These are phyloP conservation scores for Drosophila niveifrons DNA, from an alignment of 2,888 invertebrate species.

Conservation along the genomic window DNA sequence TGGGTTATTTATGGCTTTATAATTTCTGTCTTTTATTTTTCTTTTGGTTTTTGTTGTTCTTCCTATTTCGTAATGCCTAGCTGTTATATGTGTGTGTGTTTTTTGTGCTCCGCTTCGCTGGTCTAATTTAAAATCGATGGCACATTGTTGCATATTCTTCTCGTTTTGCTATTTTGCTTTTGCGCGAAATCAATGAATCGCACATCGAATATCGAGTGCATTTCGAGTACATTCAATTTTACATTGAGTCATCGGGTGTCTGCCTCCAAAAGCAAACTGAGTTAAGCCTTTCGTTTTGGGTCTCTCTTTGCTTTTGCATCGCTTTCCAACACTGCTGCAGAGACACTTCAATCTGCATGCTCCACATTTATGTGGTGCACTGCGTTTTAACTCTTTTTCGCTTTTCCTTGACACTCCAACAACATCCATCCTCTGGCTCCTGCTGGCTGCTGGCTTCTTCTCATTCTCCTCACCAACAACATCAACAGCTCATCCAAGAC, in stretches of 20 bases:
- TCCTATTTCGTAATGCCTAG: constrained; percentile 22
- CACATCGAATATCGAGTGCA: constrained; percentile 2
- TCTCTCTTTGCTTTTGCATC: background rate
- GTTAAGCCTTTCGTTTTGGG: constrained; percentile 27
- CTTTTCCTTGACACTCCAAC: constrained; percentile 44
- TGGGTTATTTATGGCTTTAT: constrained; percentile 17
- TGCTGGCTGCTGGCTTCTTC: background rate
- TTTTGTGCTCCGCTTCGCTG: constrained; percentile 35
- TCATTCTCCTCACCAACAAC: background rate
- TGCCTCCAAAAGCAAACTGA: constrained; percentile 7
- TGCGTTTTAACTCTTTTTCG: constrained; percentile 59
- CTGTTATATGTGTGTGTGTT: constrained; percentile 49
- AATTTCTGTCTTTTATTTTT: constrained; percentile 3
- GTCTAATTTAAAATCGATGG: constrained; percentile 73
- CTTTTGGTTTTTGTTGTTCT: constrained; percentile 22
- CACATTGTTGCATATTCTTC: constrained; percentile 69
- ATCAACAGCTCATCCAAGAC: constrained; percentile 3
- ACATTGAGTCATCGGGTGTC: background rate
- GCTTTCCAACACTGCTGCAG: constrained; percentile 30
- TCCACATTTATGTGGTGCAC: constrained; percentile 72
- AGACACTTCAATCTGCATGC: constrained; percentile 77
- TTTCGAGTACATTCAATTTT: background rate
- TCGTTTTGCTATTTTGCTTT: background rate
- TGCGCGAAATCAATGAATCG: constrained; percentile 44
- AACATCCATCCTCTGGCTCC: background rate